Base-by-base conservation (phyloP, 1,140 invertebrate genomes). In the Zaprionus kolodkinae region DNA sequence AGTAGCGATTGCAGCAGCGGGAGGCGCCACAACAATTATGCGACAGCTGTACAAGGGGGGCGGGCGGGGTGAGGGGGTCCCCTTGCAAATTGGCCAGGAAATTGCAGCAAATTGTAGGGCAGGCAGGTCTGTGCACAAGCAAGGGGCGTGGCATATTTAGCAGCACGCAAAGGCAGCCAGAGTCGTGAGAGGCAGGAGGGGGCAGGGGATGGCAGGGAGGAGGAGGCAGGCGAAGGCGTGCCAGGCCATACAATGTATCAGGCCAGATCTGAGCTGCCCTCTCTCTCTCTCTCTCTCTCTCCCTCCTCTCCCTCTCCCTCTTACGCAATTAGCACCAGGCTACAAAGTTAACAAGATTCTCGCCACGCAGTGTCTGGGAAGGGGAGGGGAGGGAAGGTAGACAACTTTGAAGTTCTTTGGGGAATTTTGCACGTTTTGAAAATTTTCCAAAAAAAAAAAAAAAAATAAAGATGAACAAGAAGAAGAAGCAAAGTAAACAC, bases 101-200 rank as follows among this genome's bases (percentile, higher is more conserved):
- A 85, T 83, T 83, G 81, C 81, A 65, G 63, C 67, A 84, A 83
- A 83, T 85, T 86, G 72, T 56, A 67, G 81, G 73, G 57, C 78
- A 54, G 63, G 21, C 38, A 38, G 33, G 30, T 38, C 61, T 48
- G 10, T 25, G 48, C 50, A 73, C 71, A 73, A 69, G 66, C 65
- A 65, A 55, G 50, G 78, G 81, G 81, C 73, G 81, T 85, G 76
- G 40, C 77, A 36, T 55, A 33, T 54, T 56, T 74, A 56, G 25
- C 66, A 62, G 38, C 71, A 73, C 71, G 71, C 71, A 69, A 73
- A 59, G 54, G 30, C 70, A 50, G 25, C 43, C 3, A 30, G 27
- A 30, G 27, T 6, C 21, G 21, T 21, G 21, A 30, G 25, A 64
- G 62, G 2, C 62, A 30, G 63, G 38, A 45, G n/a, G 15, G 13